phyloP scores from a whole-genome alignment of 2,113 vertebrate species.

The Platysternon megacephalum region DNA sequence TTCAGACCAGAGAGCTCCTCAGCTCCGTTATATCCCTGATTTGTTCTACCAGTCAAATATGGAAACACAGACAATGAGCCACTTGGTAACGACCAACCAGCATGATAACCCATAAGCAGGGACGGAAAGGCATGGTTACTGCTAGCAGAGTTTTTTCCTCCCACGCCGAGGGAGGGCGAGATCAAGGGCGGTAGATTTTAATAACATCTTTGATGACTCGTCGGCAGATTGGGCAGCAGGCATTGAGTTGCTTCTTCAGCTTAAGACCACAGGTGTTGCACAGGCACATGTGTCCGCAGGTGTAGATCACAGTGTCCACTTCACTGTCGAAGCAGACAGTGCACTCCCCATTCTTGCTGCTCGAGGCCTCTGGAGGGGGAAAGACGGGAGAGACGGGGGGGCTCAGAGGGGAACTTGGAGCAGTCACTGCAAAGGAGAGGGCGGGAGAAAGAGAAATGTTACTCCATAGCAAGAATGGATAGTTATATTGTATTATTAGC shows the following conservation, averaged over 20 bases:
- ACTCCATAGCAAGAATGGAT: neutral
- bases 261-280: slow-evolving; percentile 95
- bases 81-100: slow-evolving; percentile 76
- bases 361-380: slow-evolving; percentile 81
- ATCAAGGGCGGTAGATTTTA: slow-evolving; percentile 96
- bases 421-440: slow-evolving; percentile 85
- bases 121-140: slow-evolving; percentile 73
- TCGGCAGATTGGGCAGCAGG: slow-evolving; percentile 97
- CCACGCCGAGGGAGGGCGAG: neutral
- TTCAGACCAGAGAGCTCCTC: neutral
- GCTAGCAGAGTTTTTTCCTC: slow-evolving; percentile 47
- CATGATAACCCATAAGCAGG: slow-evolving; percentile 77
- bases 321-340: slow-evolving; percentile 97
- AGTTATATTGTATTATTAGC: neutral
- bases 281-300: slow-evolving; percentile 99
- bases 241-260: slow-evolving; percentile 93
- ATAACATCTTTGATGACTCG: slow-evolving; percentile 98
- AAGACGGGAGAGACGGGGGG: slow-evolving; percentile 89
- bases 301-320: slow-evolving; percentile 98
- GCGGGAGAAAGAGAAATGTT: neutral
- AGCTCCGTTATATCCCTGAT: slow-evolving; percentile 73
- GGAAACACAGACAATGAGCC: slow-evolving; percentile 72
- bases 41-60: slow-evolving; percentile 73
- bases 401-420: slow-evolving; percentile 95
- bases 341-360: slow-evolving; percentile 92